phyloP scores from a whole-genome alignment of 2,113 vertebrate genomes.

The Sphaerodactylus townsendi region DNA sequence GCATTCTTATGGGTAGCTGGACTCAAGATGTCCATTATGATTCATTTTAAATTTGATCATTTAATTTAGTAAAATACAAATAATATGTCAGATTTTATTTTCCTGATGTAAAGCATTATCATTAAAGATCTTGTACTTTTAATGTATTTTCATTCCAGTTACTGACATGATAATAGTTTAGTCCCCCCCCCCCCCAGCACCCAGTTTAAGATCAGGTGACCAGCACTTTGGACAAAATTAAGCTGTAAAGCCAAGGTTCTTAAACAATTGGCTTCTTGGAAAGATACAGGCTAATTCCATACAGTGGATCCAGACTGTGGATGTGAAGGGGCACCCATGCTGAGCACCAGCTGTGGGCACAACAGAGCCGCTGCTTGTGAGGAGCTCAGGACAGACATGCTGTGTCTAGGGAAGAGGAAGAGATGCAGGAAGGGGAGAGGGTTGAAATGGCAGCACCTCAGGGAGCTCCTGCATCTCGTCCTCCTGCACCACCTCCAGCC shows the following conservation, averaged over 20 bases:
- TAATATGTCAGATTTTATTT: not conserved
- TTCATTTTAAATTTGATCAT: not conserved
- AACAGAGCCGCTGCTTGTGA: too few species aligned
- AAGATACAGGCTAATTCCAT: too few species aligned
- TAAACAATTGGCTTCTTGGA: not conserved
- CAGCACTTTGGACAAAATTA: not conserved
- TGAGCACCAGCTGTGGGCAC: too few species aligned
- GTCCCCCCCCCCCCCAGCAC: too few species aligned
- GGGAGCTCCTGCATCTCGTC: too few species aligned
- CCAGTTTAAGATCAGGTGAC: not conserved
- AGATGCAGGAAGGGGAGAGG: too few species aligned
- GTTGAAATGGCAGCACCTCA: too few species aligned
- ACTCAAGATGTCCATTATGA: rapidly evolving
- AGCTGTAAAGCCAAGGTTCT: not conserved
- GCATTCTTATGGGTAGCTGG: not conserved
- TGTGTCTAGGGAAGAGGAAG: too few species aligned
- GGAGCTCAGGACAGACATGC: too few species aligned
- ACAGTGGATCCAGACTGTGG: too few species aligned
- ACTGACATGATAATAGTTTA: not conserved
- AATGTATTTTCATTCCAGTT: slow-evolving; percentile 3
- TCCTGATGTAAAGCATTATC: not conserved
- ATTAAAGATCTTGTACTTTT: not conserved
- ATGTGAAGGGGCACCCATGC: too few species aligned
- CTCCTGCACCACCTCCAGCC: too few species aligned
- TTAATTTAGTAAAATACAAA: slow-evolving; percentile 4